Base-by-base conservation (phyloP, 2,888 invertebrate genomes). In the Acleris literana region DNA sequence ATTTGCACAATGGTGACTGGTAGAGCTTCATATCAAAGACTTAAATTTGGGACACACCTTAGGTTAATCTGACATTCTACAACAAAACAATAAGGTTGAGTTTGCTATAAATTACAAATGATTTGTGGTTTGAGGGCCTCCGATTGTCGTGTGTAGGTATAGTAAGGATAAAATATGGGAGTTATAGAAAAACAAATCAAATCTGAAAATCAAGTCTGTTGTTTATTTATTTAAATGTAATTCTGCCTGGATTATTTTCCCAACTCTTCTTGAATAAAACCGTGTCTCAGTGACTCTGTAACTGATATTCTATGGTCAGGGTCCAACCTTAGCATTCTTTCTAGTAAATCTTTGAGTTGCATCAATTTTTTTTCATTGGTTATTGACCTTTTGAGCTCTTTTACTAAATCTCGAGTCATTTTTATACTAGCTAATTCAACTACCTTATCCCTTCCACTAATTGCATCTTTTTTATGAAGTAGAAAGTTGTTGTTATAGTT, bases 381-480 rank as follows among this genome's bases (percentile, higher is more conserved):
- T 46, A 96, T 93, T 4, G 97, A 96, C 76, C 97, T 95, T 72
- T 97, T 94, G 68, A 99, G 92, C 85, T 99, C 99, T n/a, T 95
- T 94, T 72, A 95, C 94, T 69, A 99, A 93, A 86, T 99, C 98
- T 72, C 98, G 95, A 25, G 94, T 94, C 16, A 96, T 93, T 82
- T 95, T 96, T 54, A 99, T 95, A 64, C 97, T 97, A 56, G 96
- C 94, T 94, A 99, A 94, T 71, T 97, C 97, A 59, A 98, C 97
- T 69, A 98, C 94, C 92, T 99, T 99, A 84, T 99, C 99, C 94
- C 98, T 94, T 83, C 99, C 98, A 5, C 99, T 99, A 69, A 99
- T 96, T 94, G 97, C 98, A 88, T 99, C 99, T 74, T 98, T 97
- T 93, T 99, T 99, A 83, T 98, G 97, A 83, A 98, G 97, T 63